A percentile compares a stretch with the other conserved stretches of the same genome.
These are phyloP conservation scores for Sesia bembeciformis DNA, from an alignment of 2,888 invertebrate genomes.

Conservation along the genomic window DNA sequence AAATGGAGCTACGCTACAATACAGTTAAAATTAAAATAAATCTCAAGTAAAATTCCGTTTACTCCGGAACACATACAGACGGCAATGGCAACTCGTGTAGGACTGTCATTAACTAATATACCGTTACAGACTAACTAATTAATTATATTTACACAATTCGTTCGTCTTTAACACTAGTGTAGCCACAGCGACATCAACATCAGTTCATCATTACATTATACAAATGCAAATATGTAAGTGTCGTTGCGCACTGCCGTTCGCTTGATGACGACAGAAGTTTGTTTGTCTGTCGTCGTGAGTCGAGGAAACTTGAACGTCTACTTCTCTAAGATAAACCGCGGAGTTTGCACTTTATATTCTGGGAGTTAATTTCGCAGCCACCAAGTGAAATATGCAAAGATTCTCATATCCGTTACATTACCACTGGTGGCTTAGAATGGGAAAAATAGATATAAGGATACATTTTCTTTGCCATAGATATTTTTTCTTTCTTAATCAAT, in stretches of 20 bases:
- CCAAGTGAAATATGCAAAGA: no score
- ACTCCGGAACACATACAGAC: slow-evolving; percentile 26
- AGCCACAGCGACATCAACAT: slow-evolving; percentile 22
- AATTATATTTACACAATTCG: slow-evolving; percentile 27
- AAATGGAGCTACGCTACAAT: slow-evolving; percentile 27
- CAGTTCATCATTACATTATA: slow-evolving; percentile 29
- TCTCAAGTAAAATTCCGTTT: slow-evolving; percentile 29
- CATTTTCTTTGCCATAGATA: no score
- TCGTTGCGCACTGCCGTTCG: not conserved
- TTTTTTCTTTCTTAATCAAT: no score
- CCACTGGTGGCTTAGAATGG: no score
- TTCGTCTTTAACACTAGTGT: slow-evolving; percentile 16
- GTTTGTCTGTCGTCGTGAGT: no score
- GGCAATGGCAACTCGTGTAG: slow-evolving; percentile 51
- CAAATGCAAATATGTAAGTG: slow-evolving; percentile 39
- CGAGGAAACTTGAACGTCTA: no score
- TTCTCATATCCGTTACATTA: no score
- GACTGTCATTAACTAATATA: slow-evolving; percentile 37
- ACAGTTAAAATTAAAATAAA: slow-evolving; percentile 38
- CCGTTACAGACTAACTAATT: slow-evolving; percentile 26
- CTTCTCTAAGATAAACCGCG: no score
- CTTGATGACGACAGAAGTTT: not conserved
- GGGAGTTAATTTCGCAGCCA: no score
- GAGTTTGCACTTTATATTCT: no score
- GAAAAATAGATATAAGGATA: no score